Percentiles rank a stretch among this genome's conserved stretches.
These are phyloP conservation scores for Bucco capensis DNA, from an alignment of 2,113 vertebrate species.

Conservation along the genomic window DNA sequence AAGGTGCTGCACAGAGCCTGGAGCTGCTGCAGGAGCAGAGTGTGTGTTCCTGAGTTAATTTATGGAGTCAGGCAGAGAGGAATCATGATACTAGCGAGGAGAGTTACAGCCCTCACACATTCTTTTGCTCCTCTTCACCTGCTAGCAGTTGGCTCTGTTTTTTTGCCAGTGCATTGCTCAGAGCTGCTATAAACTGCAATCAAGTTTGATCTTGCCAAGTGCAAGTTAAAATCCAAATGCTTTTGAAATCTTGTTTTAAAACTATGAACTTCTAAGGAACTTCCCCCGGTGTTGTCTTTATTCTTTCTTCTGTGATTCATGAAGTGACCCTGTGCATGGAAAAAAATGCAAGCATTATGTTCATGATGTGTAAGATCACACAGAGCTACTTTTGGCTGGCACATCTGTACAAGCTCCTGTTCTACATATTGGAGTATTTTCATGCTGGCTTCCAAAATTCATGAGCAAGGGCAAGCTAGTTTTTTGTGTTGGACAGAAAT, in stretches of 20 bases:
- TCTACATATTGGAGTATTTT: slow-evolving; percentile 44
- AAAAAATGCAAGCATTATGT: neutral
- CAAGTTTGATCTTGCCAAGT: slow-evolving; percentile 19
- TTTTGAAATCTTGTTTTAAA: neutral
- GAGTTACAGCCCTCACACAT: neutral
- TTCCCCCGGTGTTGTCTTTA: neutral
- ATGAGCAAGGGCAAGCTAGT: slow-evolving; percentile 43
- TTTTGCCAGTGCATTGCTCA: neutral
- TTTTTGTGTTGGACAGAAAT: slow-evolving; percentile 53
- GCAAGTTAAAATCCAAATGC: neutral
- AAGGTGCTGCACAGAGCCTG: neutral
- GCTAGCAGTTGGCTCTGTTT: neutral
- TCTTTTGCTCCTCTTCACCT: neutral
- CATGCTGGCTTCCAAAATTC: slow-evolving; percentile 42
- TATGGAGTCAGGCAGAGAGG: neutral
- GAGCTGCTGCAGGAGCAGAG: neutral
- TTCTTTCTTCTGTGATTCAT: slow-evolving; percentile 9
- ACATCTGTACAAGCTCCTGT: neutral
- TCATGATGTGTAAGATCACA: neutral
- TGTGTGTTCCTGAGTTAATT: neutral
- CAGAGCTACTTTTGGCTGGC: slow-evolving; percentile 23
- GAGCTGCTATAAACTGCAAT: slow-evolving; percentile 6
- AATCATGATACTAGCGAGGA: neutral
- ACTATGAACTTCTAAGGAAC: neutral
- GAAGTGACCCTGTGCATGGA: neutral